Percentiles rank a stretch among this genome's conserved stretches.
Evolutionary conservation across 2,113 vertebrate species (phyloP).

Genomic region (Chauna torquata): DNA sequence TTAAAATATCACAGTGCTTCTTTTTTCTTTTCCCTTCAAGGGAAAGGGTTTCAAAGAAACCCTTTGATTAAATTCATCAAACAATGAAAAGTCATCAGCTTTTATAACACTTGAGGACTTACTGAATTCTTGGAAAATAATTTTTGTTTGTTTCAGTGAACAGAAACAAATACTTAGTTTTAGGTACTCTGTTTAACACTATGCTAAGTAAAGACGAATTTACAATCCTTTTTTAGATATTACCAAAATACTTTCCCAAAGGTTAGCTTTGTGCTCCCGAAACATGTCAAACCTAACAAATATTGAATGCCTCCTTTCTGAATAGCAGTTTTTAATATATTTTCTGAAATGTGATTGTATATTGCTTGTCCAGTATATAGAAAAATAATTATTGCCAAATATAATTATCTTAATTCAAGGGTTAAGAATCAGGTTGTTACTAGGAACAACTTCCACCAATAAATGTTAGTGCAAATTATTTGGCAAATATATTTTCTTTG

Average conservation of each 20-base stretch:
- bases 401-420: neutral
- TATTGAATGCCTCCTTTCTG: neutral
- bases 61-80: neutral
- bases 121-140: neutral
- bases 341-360: neutral
- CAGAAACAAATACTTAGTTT: neutral
- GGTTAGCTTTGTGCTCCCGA: neutral
- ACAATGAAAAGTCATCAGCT: neutral
- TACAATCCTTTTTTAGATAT: neutral
- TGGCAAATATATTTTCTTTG: neutral
- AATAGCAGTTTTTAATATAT: neutral
- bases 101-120: neutral
- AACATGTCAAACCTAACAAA: neutral
- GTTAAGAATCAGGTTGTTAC: neutral
- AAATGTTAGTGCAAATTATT: neutral
- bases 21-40: neutral
- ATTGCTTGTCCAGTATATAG: neutral
- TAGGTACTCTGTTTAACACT: neutral
- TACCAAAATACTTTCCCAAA: neutral
- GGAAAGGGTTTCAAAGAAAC: too few relatives aligned
- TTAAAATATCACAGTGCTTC: neutral
- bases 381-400: neutral
- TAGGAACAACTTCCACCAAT: neutral
- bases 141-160: constrained; percentile 7
- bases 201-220: neutral